Evolutionary conservation across 2,888 invertebrate genomes (phyloP), one percentile per base, ranked within the genome.

Genomic region (Trachelus iudaicus): DNA sequence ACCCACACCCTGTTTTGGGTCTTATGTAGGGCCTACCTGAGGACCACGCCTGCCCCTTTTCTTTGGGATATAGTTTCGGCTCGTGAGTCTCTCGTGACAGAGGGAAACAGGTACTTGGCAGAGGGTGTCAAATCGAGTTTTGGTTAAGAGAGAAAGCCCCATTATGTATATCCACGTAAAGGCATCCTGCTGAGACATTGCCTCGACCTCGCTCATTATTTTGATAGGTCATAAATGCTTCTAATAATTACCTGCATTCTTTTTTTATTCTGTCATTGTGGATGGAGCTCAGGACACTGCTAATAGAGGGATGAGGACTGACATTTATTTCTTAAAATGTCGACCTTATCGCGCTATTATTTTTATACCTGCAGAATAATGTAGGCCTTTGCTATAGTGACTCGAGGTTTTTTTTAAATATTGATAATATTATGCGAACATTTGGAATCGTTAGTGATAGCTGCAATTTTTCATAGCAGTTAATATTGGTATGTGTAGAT

Each of bases 1-100:
- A 75, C 78, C 76, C 77, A 75, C 69, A 75, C 76, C 73, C 79
- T 77, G 77, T 78, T 76, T 79, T 40, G 40, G 71, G 74, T 56
- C 56, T 23, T 56, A 56, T 56, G 23, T 56, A 56, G 56, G 75
- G 79, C 79, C 82, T 87, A 87, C 85, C 87, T 86, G 85, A 78
- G 82, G 79, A 78, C 86, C 85, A 87, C 86, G 87, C 87, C 87
- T 87, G 85, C 79, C 76, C 77, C 15, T 76, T 74, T 79, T 71
- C n/a, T 71, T 34, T 11, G 71, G 71, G 6, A 15, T 23, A 15
- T 34, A 31, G 12, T 31, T 23, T 74, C 56, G 75, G 75, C 75
- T 71, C 75, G 75, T 75, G 78, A 15, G 34, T 35, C 37, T 34
- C 77, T 71, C 73, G 69, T 73, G 56, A 69, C 56, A 23, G 23